These are phyloP conservation scores for Propithecus perrieri DNA, from an alignment of 2,797 vertebrate species.

Conservation along the genomic window DNA sequence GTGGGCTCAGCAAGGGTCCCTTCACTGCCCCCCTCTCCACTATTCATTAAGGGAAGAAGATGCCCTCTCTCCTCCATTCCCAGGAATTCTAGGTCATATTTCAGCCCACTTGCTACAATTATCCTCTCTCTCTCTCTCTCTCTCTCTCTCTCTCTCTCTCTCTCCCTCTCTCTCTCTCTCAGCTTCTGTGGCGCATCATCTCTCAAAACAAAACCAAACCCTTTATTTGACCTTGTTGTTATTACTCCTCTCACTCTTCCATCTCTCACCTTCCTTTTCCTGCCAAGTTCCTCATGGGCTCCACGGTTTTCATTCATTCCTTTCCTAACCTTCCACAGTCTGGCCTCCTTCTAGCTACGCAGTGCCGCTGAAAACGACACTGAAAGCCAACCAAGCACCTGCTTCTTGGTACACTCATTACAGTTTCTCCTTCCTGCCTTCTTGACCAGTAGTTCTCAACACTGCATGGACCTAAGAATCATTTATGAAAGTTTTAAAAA, in stretches of 20 bases:
- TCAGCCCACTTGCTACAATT: neutral
- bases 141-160: neutral
- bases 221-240: neutral
- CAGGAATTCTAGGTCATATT: neutral
- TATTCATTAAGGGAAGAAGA: neutral
- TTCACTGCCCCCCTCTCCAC: too few species aligned
- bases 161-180: neutral
- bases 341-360: neutral
- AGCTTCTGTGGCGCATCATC: neutral
- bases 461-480: neutral
- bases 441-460: neutral
- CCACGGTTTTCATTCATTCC: neutral
- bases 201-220: constrained; percentile 15
- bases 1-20: neutral
- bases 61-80: neutral
- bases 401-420: neutral
- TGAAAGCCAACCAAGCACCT: neutral
- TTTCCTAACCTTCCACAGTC: neutral
- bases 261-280: neutral
- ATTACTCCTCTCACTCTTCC: neutral
- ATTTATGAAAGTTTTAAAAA: neutral
- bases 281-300: neutral
- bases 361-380: neutral
- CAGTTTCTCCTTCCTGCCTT: neutral
- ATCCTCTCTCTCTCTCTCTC: neutral